phyloP scores from a whole-genome alignment of 2,888 invertebrate genomes.

The Lasioglossum figueresi region DNA sequence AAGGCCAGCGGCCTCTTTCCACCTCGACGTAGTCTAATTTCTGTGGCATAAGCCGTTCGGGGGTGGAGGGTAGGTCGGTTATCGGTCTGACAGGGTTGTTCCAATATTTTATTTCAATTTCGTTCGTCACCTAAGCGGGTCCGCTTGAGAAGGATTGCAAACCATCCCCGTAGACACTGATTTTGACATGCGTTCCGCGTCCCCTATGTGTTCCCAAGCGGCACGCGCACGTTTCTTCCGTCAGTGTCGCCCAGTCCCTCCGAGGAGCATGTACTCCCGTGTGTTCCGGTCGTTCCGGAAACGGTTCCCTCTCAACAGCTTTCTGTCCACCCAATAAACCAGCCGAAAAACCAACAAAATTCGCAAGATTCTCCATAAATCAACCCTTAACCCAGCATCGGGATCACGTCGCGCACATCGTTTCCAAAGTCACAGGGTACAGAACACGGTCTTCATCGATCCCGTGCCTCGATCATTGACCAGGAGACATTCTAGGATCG shows the following conservation, averaged over 20 bases:
- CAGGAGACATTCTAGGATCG: neutral
- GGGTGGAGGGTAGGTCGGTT: neutral
- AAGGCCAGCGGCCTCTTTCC: neutral
- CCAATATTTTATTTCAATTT: constrained; percentile 18
- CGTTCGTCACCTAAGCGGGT: constrained; percentile 22
- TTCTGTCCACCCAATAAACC: neutral
- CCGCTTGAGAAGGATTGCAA: constrained; percentile 23
- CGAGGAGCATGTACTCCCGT: constrained; percentile 52
- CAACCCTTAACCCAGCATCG: neutral
- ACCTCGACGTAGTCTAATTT: neutral
- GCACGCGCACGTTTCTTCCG: constrained; percentile 64
- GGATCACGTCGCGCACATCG: neutral
- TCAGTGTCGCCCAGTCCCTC: constrained; percentile 69
- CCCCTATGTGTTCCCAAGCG: constrained; percentile 42
- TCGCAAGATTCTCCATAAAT: neutral
- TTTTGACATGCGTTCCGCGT: constrained; percentile 62
- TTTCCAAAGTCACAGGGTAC: too few species aligned
- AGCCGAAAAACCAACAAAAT: neutral
- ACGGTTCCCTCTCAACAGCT: neutral
- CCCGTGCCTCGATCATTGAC: neutral
- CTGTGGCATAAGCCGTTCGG: neutral
- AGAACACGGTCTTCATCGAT: neutral
- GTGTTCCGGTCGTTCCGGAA: constrained; percentile 8
- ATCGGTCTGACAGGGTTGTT: neutral
- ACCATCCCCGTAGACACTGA: constrained; percentile 47